Evolutionary conservation across 1,140 invertebrate genomes (phyloP).

Genomic region (Metaphire vulgaris): DNA sequence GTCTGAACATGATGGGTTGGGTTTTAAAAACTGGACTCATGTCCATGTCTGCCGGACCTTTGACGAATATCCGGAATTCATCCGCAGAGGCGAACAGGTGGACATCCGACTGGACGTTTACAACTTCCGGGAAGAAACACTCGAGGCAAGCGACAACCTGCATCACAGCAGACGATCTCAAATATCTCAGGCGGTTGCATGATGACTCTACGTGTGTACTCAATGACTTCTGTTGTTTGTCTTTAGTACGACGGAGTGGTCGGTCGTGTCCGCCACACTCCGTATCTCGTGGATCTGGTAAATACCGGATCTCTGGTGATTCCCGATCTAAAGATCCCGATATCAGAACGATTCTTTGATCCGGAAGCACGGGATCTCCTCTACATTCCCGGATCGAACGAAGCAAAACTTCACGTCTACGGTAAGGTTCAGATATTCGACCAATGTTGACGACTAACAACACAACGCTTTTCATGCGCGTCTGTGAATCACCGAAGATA

Average conservation of each 20-base stretch:
- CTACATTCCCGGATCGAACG: slow-evolving; percentile 21
- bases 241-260: slow-evolving; percentile 15
- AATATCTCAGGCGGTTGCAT: too few species aligned
- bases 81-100: slow-evolving; percentile 27
- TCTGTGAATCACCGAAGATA: not conserved
- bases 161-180: too few species aligned
- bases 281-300: slow-evolving; percentile 22
- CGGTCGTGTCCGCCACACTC: slow-evolving; percentile 4
- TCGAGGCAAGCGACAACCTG: slow-evolving; percentile 26
- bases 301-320: slow-evolving; percentile 19
- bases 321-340: slow-evolving; percentile 20
- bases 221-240: too few species aligned
- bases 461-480: not conserved
- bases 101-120: slow-evolving; percentile 22
- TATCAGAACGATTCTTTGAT: slow-evolving; percentile 4
- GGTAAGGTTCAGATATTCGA: too few species aligned
- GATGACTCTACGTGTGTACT: too few species aligned
- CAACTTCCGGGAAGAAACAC: slow-evolving; percentile 26
- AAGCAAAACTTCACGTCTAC: not conserved
- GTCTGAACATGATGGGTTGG: too few species aligned
- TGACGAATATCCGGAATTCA: slow-evolving; percentile 17
- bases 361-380: slow-evolving; percentile 7
- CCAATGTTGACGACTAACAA: not conserved
- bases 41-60: too few species aligned
- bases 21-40: too few species aligned